A percentile compares a stretch with the other conserved stretches of the same genome.
Evolutionary conservation across 2,888 invertebrate genomes (phyloP).

Genomic region (Dolichomitus sp.): DNA sequence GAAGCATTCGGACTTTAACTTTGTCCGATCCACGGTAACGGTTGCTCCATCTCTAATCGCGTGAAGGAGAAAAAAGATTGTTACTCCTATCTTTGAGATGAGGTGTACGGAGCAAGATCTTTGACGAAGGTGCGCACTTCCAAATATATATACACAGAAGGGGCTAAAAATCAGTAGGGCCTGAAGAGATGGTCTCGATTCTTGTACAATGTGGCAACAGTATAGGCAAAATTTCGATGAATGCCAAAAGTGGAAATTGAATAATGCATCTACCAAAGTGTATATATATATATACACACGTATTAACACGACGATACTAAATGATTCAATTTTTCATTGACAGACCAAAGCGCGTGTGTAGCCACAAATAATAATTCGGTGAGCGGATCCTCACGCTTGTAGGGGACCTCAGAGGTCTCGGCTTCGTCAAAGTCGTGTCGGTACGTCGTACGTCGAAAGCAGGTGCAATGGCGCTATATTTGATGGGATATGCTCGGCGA

Average conservation of each 20-base stretch:
- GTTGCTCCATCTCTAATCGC: neutral
- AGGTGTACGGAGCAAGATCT: neutral
- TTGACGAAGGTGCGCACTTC: neutral
- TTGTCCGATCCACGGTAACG: conserved; percentile 3
- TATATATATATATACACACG: neutral
- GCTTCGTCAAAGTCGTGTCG: too few species aligned
- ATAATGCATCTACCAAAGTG: neutral
- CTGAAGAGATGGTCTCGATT: too few species aligned
- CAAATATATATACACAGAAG: neutral
- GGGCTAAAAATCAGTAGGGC: too few species aligned
- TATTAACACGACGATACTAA: neutral
- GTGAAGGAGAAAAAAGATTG: neutral
- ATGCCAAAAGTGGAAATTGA: neutral
- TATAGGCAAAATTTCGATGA: neutral
- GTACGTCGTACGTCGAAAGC: neutral
- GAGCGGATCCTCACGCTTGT: neutral
- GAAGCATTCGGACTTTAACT: neutral
- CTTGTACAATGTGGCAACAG: too few species aligned
- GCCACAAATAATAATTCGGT: neutral
- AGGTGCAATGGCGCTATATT: conserved; percentile 41
- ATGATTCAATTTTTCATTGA: neutral
- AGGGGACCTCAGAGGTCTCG: too few species aligned
- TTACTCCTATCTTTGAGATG: neutral
- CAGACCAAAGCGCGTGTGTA: neutral
- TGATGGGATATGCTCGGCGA: conserved; percentile 17